Percentiles rank a stretch among this genome's conserved stretches.
These are phyloP conservation scores for Microtus obscurus DNA, from an alignment of 2,797 vertebrate species.

Conservation along the genomic window DNA sequence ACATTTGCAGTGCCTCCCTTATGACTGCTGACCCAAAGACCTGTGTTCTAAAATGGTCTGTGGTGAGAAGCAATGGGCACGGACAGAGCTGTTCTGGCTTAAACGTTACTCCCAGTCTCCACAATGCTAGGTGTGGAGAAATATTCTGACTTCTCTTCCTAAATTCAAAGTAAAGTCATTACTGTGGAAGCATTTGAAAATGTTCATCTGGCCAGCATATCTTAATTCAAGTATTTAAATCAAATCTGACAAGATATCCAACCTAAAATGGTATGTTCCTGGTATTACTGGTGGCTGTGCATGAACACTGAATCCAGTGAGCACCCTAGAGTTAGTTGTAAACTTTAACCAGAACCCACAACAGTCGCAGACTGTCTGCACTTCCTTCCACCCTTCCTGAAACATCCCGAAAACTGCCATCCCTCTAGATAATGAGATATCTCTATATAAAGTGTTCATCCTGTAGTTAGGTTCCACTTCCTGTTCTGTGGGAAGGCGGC, in stretches of 20 bases:
- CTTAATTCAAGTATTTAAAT: conserved; percentile 2
- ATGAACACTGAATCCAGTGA: background rate
- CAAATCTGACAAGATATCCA: background rate
- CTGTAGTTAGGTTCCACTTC: background rate
- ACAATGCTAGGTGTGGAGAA: background rate
- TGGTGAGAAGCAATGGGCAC: background rate
- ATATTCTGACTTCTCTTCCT: background rate
- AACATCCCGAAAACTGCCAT: background rate
- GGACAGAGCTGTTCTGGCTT: background rate
- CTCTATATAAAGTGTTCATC: no score
- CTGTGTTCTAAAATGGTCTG: background rate
- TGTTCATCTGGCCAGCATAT: background rate
- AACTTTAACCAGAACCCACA: background rate
- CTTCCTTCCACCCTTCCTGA: background rate
- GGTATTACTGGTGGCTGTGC: background rate
- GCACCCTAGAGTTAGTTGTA: background rate
- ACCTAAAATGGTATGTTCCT: background rate
- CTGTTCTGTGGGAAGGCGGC: background rate
- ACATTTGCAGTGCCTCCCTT: background rate
- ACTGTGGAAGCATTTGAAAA: conserved; percentile 8
- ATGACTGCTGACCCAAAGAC: background rate
- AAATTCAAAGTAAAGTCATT: conserved; percentile 10
- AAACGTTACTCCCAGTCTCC: background rate
- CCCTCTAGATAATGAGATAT: background rate
- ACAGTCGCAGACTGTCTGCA: background rate